These are phyloP conservation scores for Sardinella longiceps DNA, from an alignment of 2,797 vertebrate genomes.

Conservation along the genomic window DNA sequence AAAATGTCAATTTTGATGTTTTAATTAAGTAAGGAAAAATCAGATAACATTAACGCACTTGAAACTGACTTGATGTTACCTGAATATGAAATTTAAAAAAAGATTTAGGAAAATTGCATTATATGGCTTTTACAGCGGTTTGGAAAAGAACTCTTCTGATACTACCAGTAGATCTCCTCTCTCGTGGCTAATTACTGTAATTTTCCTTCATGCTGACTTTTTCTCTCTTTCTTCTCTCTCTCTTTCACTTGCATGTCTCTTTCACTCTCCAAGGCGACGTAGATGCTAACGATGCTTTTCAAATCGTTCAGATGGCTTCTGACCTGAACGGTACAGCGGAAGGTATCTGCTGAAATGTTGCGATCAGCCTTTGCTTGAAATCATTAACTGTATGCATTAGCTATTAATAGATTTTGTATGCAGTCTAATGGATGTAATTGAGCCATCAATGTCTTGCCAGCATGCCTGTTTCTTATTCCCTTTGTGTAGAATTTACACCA, in stretches of 20 bases:
- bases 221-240: constrained; percentile 23
- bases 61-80: too few species aligned
- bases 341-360: constrained; percentile 87
- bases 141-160: too few species aligned
- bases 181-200: constrained; percentile 29
- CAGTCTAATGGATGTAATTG: background rate
- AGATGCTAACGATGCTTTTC: constrained; percentile 84
- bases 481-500: too few species aligned
- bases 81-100: too few species aligned
- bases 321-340: constrained; percentile 84
- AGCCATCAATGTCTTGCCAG: background rate
- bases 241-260: constrained; percentile 26
- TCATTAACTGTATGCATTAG: constrained; percentile 63
- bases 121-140: too few species aligned
- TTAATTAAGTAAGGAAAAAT: too few species aligned
- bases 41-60: too few species aligned
- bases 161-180: background rate
- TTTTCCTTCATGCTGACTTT: constrained; percentile 28
- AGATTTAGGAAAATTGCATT: too few species aligned
- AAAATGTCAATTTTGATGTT: too few species aligned
- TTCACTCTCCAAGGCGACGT: constrained; percentile 79
- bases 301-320: constrained; percentile 86
- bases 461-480: background rate
- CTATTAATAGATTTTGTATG: background rate
- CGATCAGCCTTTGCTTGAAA: constrained; percentile 62